These are phyloP conservation scores for Eupeodes corollae DNA, from an alignment of 1,140 invertebrate genomes.

Conservation along the genomic window DNA sequence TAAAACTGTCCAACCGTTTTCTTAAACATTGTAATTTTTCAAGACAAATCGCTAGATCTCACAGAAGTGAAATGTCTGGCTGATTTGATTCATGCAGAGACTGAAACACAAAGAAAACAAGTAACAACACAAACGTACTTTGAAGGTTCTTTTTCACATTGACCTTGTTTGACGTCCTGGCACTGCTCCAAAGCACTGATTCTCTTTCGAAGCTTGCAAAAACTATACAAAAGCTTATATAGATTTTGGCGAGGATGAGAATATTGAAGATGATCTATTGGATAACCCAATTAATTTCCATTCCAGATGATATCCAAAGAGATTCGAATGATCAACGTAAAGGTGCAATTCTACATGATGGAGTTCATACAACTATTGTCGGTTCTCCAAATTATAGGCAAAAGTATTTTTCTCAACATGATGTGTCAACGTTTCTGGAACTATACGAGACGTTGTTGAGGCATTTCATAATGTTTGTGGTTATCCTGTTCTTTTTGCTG, in stretches of 20 bases:
- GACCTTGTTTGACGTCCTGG: no score
- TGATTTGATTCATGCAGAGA: conserved; percentile 82
- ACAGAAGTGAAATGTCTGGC: conserved; percentile 79
- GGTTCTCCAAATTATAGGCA: conserved; percentile 87
- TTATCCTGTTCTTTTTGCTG: conserved; percentile 68
- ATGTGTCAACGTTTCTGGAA: conserved; percentile 71
- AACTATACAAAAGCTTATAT: conserved; percentile 75
- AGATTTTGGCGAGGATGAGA: conserved; percentile 82
- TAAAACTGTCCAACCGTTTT: no score
- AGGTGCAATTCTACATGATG: conserved; percentile 67
- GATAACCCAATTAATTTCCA: conserved; percentile 35
- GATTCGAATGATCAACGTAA: conserved; percentile 60
- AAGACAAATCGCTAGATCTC: no score
- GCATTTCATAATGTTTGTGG: conserved; percentile 63
- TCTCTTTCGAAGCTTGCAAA: conserved; percentile 54
- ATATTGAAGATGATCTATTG: conserved; percentile 59
- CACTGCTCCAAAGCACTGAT: conserved; percentile 65
- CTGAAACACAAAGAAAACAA: conserved; percentile 64
- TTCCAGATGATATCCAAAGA: conserved; percentile 41
- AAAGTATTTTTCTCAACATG: conserved; percentile 78
- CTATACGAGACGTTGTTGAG: conserved; percentile 80
- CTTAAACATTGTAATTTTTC: no score
- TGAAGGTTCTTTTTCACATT: no score
- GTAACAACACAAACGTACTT: no score
- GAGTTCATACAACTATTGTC: conserved; percentile 58